Percentiles rank a stretch among this genome's conserved stretches.
phyloP scores from a whole-genome alignment of 2,888 invertebrate genomes.

The Camponotus fellah region DNA sequence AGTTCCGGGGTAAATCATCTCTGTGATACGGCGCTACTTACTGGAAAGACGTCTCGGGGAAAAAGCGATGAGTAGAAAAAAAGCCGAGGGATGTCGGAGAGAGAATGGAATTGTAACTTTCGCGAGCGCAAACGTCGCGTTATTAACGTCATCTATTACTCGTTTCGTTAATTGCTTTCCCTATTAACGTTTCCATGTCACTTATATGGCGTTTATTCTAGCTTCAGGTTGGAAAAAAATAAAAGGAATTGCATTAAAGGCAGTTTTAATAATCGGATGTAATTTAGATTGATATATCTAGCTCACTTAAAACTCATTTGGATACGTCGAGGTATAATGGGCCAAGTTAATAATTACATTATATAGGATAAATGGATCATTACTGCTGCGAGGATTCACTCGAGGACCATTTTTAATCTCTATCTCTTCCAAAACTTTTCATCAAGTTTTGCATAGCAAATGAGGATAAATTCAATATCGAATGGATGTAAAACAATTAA shows the following conservation, averaged over 20 bases:
- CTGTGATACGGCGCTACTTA: conserved; percentile 47
- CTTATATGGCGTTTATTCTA: neutral
- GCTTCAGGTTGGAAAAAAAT: neutral
- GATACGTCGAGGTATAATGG: conserved; percentile 16
- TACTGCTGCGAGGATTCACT: neutral
- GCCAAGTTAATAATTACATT: conserved; percentile 35
- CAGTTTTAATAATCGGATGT: conserved; percentile 10
- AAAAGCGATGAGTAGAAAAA: conserved; percentile 32
- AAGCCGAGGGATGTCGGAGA: neutral
- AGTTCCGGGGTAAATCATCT: conserved; percentile 66
- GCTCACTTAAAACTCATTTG: conserved; percentile 32
- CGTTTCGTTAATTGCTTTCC: neutral
- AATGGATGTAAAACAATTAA: neutral
- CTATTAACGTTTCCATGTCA: neutral
- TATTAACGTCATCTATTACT: conserved; percentile 37
- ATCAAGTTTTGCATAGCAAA: neutral
- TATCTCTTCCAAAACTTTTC: neutral
- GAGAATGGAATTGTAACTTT: conserved; percentile 24
- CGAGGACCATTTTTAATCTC: conserved; percentile 27
- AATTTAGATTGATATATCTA: conserved; percentile 23
- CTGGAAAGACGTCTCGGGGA: conserved; percentile 14
- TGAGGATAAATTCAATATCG: neutral
- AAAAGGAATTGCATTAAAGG: conserved; percentile 5
- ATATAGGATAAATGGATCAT: conserved; percentile 1
- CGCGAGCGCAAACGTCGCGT: neutral